Conservation (phyloP, 2,797 vertebrate genomes). For the Sphenopsis melanotis region DNA sequence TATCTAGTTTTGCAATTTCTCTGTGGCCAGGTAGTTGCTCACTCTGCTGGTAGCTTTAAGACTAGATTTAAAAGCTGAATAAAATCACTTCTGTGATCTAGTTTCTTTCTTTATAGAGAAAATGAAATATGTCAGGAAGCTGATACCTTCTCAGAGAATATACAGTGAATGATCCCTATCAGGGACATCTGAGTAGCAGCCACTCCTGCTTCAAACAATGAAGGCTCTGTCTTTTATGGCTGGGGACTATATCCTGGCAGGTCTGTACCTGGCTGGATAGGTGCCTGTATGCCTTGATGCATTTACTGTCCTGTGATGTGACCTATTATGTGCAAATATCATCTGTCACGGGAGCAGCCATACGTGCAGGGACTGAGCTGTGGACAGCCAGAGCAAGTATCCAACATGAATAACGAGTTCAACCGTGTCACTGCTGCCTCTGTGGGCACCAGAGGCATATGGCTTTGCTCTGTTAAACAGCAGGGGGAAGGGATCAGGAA, state of each 20-base stretch:
- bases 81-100: neutral
- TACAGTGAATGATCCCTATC: neutral
- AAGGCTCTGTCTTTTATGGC: neutral
- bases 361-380: neutral
- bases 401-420: rapidly evolving
- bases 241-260: neutral
- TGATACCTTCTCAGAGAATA: neutral
- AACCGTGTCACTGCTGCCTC: neutral
- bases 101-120: neutral
- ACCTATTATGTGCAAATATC: neutral
- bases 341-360: neutral
- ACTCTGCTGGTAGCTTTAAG: neutral
- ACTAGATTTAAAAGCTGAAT: neutral
- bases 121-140: neutral
- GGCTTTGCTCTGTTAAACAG: neutral
- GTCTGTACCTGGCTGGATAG: neutral
- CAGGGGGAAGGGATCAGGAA: neutral
- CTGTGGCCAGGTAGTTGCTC: neutral
- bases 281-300: neutral
- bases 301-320: neutral
- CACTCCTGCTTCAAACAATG: neutral
- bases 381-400: neutral
- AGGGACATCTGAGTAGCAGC: neutral
- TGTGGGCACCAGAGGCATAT: neutral
- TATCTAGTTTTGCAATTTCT: neutral